Percentiles rank a stretch among this genome's conserved stretches.
Conservation (phyloP, 2,113 vertebrate genomes). For the Pseudolaguvia tuberculata region DNA sequence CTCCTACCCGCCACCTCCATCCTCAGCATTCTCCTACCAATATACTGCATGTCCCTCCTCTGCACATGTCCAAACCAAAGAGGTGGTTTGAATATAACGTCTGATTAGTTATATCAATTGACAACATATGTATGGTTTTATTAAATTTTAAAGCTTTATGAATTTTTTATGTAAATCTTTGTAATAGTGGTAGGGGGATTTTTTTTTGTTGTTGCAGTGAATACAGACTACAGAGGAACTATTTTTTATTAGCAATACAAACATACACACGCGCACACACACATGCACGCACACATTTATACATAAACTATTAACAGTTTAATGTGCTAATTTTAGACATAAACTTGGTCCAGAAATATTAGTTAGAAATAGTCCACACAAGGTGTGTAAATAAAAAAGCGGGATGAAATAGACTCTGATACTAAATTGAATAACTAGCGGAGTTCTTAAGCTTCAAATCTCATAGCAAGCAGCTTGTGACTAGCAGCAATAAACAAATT, state of each 20-base stretch:
- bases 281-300: neutral
- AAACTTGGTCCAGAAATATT: neutral
- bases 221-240: neutral
- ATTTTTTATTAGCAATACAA: too few species aligned
- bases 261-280: neutral
- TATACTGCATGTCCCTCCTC: too few species aligned
- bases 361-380: too few species aligned
- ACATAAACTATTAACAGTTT: too few species aligned
- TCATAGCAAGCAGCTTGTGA: neutral
- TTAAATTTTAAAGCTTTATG: neutral
- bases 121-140: neutral
- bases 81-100: too few species aligned
- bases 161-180: neutral
- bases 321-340: too few species aligned
- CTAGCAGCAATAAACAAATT: neutral
- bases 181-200: conserved; percentile 10
- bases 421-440: neutral
- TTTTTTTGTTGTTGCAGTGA: neutral
- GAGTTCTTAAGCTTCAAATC: neutral
- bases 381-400: too few species aligned
- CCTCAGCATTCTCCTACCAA: too few species aligned
- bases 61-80: too few species aligned
- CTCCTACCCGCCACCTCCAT: too few species aligned
- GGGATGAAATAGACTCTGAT: too few species aligned
- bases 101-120: neutral